Base-by-base conservation (phyloP, 2,113 vertebrate genomes). In the Dryoscopus gambensis region DNA sequence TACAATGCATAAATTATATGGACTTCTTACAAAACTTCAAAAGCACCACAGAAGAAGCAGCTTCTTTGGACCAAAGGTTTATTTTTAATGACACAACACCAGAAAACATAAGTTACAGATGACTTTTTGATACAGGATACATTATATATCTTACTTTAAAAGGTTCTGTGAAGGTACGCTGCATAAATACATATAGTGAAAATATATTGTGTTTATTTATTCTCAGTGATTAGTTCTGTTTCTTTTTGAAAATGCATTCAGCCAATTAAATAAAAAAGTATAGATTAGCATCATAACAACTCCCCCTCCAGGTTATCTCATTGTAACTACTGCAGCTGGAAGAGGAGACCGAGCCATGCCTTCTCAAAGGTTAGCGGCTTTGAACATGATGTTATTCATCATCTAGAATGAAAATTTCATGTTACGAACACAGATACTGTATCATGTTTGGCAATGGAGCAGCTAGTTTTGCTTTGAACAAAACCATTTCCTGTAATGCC, bases 1-100 rank as follows among this genome's bases (percentile, higher is more conserved):
- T 10, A 63, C 21, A 80, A 88, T 14, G 13, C n/a, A 56, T 5
- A 52, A 50, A 65, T 39, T 50, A 25, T 7, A 64, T 0, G 1
- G 33, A 83, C 44, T 53, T 64, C 22, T 44, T 57, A 52, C 24
- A 64, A 73, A 81, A 69, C 55, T 85, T 83, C 25, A 52, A 83
- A 95, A 95, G 50, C 59, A 96, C 22, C 78, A 93, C 76, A 90
- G 57, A 59, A 96, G 30, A 95, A 96, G 94, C 62, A 37, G 62
- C 68, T 97, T 56, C 40, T 93, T 89, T 96, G 92, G 95, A 96
- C 86, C 97, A 97, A 97, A 97, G 93, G 90, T 98, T 98, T 98
- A 98, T 98, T 98, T 97, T 96, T 96, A 97, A 98, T 98, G 97
- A 98, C 97, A 98, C 97, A 98, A 97, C 98, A 98, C 97, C 98